phyloP scores from a whole-genome alignment of 2,113 vertebrate species.

The Pitta sordida region DNA sequence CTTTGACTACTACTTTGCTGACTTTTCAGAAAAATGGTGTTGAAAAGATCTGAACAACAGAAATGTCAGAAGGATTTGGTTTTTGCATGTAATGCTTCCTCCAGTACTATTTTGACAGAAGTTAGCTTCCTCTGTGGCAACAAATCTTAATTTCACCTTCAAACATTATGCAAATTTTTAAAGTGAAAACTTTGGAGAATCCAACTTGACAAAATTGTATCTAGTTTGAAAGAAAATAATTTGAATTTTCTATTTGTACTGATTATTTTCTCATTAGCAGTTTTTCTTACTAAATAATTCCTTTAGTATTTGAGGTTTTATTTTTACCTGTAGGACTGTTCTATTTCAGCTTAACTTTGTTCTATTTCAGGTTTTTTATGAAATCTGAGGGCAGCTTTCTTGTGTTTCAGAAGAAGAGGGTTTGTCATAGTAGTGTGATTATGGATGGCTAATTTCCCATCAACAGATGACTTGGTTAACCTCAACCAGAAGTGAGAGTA shows the following conservation, averaged over 20 bases:
- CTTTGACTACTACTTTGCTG: accelerated
- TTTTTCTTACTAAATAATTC: neutral
- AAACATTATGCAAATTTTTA: neutral
- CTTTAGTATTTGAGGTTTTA: neutral
- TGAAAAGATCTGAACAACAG: neutral
- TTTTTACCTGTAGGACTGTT: neutral
- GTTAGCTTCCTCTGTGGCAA: neutral
- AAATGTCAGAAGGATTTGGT: neutral
- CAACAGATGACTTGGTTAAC: neutral
- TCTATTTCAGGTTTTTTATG: neutral
- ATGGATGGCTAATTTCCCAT: neutral
- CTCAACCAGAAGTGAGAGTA: neutral
- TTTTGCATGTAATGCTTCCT: neutral
- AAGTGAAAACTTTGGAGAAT: neutral
- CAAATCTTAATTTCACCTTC: neutral
- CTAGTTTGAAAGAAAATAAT: neutral
- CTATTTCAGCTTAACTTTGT: neutral
- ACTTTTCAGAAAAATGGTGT: neutral
- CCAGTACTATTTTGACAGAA: neutral
- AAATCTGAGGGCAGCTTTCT: neutral
- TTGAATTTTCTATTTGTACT: neutral
- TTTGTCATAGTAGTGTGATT: neutral
- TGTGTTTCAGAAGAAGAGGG: neutral
- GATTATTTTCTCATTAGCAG: neutral
- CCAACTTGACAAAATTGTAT: neutral